phyloP scores from a whole-genome alignment of 2,797 vertebrate genomes.

The Eutrigla gurnardus region DNA sequence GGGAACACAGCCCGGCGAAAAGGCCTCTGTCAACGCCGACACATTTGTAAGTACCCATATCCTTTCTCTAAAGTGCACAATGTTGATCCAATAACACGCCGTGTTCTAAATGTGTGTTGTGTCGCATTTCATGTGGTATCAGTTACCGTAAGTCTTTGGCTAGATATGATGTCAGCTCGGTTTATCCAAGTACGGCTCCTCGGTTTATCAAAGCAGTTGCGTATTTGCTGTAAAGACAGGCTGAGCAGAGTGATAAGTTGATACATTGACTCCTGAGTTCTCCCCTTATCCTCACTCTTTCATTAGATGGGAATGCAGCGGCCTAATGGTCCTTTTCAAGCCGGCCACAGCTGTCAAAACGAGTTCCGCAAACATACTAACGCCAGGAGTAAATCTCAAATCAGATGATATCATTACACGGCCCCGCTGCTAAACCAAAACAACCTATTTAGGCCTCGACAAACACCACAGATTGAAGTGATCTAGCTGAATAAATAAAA shows the following conservation, averaged over 20 bases:
- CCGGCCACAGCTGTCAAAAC: conserved; percentile 56
- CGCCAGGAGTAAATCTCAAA: conserved; percentile 35
- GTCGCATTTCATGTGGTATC: conserved; percentile 21
- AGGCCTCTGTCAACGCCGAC: conserved; percentile 47
- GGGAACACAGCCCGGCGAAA: conserved; percentile 65
- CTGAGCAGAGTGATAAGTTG: conserved; percentile 55
- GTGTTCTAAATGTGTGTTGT: conserved; percentile 27
- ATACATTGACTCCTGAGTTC: conserved; percentile 55
- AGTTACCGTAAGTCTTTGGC: conserved; percentile 20
- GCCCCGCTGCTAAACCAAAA: conserved; percentile 1
- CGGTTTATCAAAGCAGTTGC: conserved; percentile 33
- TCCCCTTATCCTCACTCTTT: conserved; percentile 67
- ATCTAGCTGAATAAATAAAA: conserved; percentile 7
- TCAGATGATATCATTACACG: conserved; percentile 25
- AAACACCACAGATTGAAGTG: neutral
- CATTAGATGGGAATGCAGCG: conserved; percentile 71
- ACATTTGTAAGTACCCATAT: conserved; percentile 71
- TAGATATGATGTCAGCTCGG: conserved; percentile 22
- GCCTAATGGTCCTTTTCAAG: conserved; percentile 62
- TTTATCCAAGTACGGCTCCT: conserved; percentile 23
- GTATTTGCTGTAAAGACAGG: conserved; percentile 38
- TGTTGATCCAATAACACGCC: conserved; percentile 28
- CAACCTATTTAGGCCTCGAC: neutral
- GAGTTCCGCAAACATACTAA: conserved; percentile 34
- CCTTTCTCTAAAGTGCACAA: conserved; percentile 23